phyloP scores from a whole-genome alignment of 2,888 invertebrate genomes.

The Ennomos quercinarius region DNA sequence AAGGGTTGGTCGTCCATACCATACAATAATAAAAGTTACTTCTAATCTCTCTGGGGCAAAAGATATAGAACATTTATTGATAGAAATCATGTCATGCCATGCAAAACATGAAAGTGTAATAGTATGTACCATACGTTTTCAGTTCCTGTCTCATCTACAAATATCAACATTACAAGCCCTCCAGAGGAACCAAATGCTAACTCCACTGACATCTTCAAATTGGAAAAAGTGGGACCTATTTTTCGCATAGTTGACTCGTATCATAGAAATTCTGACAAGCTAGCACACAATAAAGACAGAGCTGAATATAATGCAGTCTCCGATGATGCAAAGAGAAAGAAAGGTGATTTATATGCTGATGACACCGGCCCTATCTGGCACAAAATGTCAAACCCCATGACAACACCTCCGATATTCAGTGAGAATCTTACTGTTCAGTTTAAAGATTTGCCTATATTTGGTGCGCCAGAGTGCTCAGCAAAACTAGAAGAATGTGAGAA shows the following conservation, averaged over 20 bases:
- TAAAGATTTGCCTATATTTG: slow-evolving; percentile 63
- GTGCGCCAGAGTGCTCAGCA: slow-evolving; percentile 48
- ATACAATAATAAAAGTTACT: no score
- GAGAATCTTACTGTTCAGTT: slow-evolving; percentile 63
- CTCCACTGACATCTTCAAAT: neutral
- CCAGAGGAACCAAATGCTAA: neutral
- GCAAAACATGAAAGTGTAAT: no score
- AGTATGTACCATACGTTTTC: no score
- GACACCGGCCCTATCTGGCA: slow-evolving; percentile 62
- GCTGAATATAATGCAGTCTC: slow-evolving; percentile 1
- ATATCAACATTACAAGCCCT: slow-evolving; percentile 35
- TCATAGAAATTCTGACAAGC: neutral
- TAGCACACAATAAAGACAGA: neutral
- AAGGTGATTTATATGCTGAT: slow-evolving; percentile 47
- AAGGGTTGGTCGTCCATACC: no score
- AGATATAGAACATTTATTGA: no score
- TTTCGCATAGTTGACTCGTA: slow-evolving; percentile 14
- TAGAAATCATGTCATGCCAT: no score
- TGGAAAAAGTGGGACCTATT: slow-evolving; percentile 11
- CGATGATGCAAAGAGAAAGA: slow-evolving; percentile 10
- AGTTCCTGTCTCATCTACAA: slow-evolving; percentile 26
- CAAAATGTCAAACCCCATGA: slow-evolving; percentile 51
- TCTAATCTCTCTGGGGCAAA: no score
- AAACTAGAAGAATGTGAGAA: slow-evolving; percentile 52
- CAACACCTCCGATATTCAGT: slow-evolving; percentile 60